Conservation (phyloP, 2,888 invertebrate species). For the Podotricha telesiphe region DNA sequence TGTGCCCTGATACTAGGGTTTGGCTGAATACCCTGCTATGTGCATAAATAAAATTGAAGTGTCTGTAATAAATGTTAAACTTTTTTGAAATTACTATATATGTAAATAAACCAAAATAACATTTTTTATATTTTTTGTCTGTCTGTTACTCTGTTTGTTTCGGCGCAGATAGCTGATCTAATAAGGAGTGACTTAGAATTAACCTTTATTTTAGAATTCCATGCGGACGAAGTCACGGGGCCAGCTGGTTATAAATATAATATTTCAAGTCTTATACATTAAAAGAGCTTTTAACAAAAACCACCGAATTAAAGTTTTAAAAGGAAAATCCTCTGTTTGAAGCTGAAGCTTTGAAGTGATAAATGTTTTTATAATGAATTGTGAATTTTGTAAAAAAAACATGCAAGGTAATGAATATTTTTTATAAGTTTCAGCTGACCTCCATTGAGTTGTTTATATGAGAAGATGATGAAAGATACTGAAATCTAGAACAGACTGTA, state of each 20-base stretch:
- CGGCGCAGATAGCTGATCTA: too few species aligned
- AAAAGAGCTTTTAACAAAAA: not conserved
- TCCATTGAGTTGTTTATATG: slow-evolving; percentile 15
- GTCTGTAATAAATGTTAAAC: too few species aligned
- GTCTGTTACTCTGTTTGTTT: too few species aligned
- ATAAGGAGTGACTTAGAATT: too few species aligned
- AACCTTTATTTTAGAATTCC: too few species aligned
- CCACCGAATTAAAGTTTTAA: not conserved
- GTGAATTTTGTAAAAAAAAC: slow-evolving; percentile 16
- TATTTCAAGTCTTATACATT: not conserved
- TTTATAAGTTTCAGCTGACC: slow-evolving; percentile 4
- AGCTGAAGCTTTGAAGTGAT: slow-evolving; percentile 11
- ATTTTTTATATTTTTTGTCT: too few species aligned
- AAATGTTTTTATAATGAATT: slow-evolving; percentile 14
- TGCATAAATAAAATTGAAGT: too few species aligned
- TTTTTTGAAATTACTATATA: too few species aligned
- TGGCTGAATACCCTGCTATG: too few species aligned
- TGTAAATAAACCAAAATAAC: too few species aligned
- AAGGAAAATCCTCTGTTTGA: slow-evolving; percentile 10
- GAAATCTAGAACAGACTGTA: slow-evolving; percentile 11
- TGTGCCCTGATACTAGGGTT: too few species aligned
- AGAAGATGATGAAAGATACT: slow-evolving; percentile 9
- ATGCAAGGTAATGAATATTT: slow-evolving; percentile 7
- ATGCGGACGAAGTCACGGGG: too few species aligned
- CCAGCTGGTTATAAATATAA: not conserved